Evolutionary conservation across 2,113 vertebrate genomes (phyloP).

Genomic region (mouse (Mus musculus)): DNA sequence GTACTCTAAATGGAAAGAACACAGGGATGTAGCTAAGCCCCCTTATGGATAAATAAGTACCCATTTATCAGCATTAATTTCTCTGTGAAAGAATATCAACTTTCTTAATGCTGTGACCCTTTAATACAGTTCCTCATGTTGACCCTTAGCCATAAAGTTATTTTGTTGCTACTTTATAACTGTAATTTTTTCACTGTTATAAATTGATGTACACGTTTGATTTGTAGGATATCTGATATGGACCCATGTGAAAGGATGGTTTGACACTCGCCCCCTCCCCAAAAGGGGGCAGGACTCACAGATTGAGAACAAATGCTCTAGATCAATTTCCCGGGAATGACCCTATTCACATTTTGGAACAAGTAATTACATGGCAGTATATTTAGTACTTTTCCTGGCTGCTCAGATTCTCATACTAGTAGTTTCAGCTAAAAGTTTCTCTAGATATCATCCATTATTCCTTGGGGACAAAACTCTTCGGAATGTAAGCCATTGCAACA

Average conservation of each 20-base stretch:
- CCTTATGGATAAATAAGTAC: neutral
- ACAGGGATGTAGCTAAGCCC: neutral
- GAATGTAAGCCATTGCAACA: neutral
- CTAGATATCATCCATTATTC: neutral
- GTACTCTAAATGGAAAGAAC: neutral
- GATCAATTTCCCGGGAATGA: neutral
- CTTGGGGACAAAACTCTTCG: neutral
- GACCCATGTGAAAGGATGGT: neutral
- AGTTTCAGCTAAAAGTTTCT: neutral
- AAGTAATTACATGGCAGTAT: neutral
- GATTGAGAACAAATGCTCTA: neutral
- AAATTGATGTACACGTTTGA: neutral
- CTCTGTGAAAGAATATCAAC: neutral
- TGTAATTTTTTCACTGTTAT: neutral
- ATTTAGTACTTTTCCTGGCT: neutral
- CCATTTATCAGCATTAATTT: constrained; percentile 30
- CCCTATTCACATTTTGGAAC: neutral
- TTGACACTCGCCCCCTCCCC: neutral
- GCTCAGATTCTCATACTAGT: neutral
- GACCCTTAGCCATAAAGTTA: neutral
- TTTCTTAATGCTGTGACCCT: neutral
- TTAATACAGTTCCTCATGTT: neutral
- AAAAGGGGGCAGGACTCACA: neutral
- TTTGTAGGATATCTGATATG: neutral
- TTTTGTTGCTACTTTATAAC: neutral